Percentiles rank a stretch among this genome's conserved stretches.
These are phyloP conservation scores for Gallinago jamesoni DNA, from an alignment of 2,113 vertebrate species.

Conservation along the genomic window DNA sequence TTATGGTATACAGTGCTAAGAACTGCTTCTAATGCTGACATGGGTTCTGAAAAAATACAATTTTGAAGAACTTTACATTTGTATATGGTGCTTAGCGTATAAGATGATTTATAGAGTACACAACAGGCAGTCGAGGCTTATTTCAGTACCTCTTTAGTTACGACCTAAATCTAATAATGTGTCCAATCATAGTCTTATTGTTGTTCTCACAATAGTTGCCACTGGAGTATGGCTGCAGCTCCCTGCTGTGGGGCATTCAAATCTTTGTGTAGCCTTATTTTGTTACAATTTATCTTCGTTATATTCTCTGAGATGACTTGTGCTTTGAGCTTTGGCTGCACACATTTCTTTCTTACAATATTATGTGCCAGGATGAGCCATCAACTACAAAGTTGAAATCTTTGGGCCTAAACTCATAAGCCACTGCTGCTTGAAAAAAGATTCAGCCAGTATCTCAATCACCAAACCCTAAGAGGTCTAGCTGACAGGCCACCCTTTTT, in stretches of 20 bases:
- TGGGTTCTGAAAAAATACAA: not conserved
- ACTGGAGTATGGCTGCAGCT: not conserved
- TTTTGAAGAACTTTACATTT: not conserved
- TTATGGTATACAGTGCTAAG: not conserved
- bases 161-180: not conserved
- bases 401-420: not conserved
- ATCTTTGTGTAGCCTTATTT: not conserved
- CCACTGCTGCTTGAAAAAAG: not conserved
- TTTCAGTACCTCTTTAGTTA: not conserved
- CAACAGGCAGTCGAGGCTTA: not conserved
- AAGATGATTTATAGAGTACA: not conserved
- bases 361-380: rapidly evolving
- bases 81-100: not conserved
- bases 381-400: not conserved
- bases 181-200: not conserved
- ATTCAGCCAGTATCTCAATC: not conserved
- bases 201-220: not conserved
- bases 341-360: not conserved
- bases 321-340: not conserved
- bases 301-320: not conserved
- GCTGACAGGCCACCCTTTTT: not conserved
- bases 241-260: not conserved
- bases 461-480: not conserved
- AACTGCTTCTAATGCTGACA: not conserved
- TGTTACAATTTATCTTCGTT: not conserved